Conservation (phyloP, 1,140 invertebrate genomes). For the Scaptomyza graminum region DNA sequence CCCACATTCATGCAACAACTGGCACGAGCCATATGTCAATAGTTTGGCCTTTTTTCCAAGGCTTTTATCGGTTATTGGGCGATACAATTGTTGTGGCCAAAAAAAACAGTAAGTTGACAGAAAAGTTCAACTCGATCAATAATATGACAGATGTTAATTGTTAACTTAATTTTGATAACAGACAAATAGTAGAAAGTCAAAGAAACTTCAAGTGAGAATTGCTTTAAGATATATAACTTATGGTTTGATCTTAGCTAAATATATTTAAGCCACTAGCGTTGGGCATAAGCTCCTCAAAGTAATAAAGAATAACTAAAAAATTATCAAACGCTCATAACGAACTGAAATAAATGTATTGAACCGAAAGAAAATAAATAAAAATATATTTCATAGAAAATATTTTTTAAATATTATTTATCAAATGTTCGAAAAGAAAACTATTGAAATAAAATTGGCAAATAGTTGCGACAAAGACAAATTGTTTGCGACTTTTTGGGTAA, state of each 20-base stretch:
- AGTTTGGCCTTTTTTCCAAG: conserved; percentile 3
- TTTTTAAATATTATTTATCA: background rate
- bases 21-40: conserved; percentile 22
- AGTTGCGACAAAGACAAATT: conserved; percentile 9
- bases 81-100: background rate
- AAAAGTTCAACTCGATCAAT: background rate
- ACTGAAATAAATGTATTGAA: no score
- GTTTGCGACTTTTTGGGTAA: background rate
- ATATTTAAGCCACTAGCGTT: no score
- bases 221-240: no score
- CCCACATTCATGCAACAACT: conserved; percentile 31
- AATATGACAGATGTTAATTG: no score
- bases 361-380: background rate
- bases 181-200: no score
- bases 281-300: no score
- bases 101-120: background rate
- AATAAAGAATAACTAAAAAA: no score
- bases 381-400: background rate
- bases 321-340: no score
- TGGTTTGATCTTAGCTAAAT: no score
- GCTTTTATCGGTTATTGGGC: conserved; percentile 20
- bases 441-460: background rate
- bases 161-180: no score
- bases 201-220: no score
- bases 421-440: background rate